phyloP scores from a whole-genome alignment of 2,888 invertebrate genomes.

The Lasioglossum pauxillum region DNA sequence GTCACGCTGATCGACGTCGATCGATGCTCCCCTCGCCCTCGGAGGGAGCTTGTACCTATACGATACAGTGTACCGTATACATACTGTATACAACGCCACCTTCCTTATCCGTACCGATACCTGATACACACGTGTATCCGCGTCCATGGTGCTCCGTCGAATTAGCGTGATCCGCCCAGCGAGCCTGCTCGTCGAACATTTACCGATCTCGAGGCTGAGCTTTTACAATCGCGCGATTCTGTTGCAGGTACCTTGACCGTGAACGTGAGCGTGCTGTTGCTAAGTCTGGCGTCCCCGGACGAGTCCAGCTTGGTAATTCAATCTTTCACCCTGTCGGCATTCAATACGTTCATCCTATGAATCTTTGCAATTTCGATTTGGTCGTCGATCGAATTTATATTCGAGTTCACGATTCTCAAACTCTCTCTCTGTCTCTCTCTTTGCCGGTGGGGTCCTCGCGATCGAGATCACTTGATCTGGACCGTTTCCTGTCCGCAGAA shows the following conservation, averaged over 20 bases:
- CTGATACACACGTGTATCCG: background rate
- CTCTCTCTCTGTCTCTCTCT: background rate
- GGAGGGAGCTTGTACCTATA: background rate
- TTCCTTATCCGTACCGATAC: background rate
- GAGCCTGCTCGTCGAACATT: slow-evolving; percentile 3
- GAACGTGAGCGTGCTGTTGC: slow-evolving; percentile 96
- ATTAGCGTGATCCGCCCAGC: slow-evolving; percentile 48
- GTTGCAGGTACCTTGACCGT: slow-evolving; percentile 95
- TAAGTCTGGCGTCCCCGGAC: slow-evolving; percentile 97
- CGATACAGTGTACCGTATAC: background rate
- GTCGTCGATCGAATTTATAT: background rate
- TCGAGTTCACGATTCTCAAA: background rate
- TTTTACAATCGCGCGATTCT: slow-evolving; percentile 77
- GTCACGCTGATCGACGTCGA: slow-evolving; percentile 26
- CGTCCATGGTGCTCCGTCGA: background rate
- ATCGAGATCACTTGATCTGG: background rate
- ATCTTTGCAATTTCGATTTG: background rate
- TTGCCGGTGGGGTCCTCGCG: background rate
- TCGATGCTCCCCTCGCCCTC: background rate
- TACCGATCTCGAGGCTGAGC: slow-evolving; percentile 3
- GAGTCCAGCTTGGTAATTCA: slow-evolving; percentile 97
- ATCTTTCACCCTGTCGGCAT: slow-evolving; percentile 1
- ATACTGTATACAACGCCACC: background rate
- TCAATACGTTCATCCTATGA: background rate
- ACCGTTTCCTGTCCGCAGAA: slow-evolving; percentile 88